Percentiles rank a stretch among this genome's conserved stretches.
phyloP scores from a whole-genome alignment of 2,113 vertebrate genomes.

The Merops nubicus region DNA sequence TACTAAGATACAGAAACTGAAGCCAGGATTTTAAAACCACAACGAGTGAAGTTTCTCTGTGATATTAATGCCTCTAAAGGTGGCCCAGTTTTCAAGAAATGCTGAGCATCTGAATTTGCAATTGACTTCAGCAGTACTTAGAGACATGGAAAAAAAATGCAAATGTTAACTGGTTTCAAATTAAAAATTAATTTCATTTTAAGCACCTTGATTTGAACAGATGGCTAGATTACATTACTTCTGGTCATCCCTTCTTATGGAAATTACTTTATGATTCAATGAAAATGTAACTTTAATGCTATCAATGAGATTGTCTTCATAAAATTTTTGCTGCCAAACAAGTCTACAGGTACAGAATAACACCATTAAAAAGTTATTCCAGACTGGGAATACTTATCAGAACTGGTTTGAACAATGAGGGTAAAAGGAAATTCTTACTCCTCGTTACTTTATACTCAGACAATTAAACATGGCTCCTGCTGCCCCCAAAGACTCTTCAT shows the following conservation, averaged over 20 bases:
- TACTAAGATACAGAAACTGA: background rate
- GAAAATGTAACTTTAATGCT: background rate
- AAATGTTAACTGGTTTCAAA: background rate
- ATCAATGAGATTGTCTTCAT: background rate
- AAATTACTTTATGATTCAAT: background rate
- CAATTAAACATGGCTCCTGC: background rate
- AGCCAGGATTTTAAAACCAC: background rate
- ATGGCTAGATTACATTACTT: background rate
- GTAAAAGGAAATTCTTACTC: background rate
- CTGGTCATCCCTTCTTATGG: background rate
- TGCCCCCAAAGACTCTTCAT: background rate
- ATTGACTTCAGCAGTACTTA: background rate
- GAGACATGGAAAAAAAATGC: background rate
- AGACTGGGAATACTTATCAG: background rate
- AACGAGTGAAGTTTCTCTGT: background rate
- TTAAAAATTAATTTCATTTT: background rate
- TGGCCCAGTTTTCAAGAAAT: background rate
- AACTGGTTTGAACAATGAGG: background rate
- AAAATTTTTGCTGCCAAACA: background rate
- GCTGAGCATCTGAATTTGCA: background rate
- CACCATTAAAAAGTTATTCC: background rate
- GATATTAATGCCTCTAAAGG: background rate
- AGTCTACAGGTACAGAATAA: background rate
- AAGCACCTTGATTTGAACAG: background rate
- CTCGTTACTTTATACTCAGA: background rate